Percentiles rank a stretch among this genome's conserved stretches.
Conservation (phyloP, 1,140 invertebrate species). For the Diploscapter pachys region DNA sequence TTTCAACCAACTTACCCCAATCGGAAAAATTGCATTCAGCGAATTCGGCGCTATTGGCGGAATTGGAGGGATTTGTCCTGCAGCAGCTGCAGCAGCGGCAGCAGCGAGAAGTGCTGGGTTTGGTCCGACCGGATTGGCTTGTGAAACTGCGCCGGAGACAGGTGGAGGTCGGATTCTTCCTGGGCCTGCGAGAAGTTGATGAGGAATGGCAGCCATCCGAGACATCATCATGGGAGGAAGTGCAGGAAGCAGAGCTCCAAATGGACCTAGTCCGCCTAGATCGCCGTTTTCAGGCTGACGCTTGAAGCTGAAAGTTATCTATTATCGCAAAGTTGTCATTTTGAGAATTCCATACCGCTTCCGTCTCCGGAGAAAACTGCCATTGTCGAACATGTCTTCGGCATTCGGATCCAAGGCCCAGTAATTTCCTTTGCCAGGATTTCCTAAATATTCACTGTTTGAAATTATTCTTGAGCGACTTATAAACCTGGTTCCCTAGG, state of each 20-base stretch:
- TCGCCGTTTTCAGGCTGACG: neutral
- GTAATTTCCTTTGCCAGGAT: constrained; percentile 97
- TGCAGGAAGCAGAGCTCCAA: too few species aligned
- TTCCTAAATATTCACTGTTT: constrained; percentile 65
- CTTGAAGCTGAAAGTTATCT: constrained; percentile 11
- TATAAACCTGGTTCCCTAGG: neutral
- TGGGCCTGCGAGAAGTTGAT: constrained; percentile 13
- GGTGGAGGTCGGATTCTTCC: neutral
- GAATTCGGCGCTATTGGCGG: too few species aligned
- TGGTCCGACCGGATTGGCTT: too few species aligned
- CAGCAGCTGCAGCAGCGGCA: too few species aligned
- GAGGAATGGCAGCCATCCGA: constrained; percentile 17
- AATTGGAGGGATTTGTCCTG: too few species aligned
- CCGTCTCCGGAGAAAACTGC: constrained; percentile 84
- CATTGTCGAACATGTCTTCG: constrained; percentile 99
- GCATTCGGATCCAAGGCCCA: constrained; percentile 95
- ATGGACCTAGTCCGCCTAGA: too few species aligned
- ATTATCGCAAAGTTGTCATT: constrained; percentile 18
- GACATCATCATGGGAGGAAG: constrained; percentile 6
- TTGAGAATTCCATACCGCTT: constrained; percentile 75
- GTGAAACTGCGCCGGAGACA: too few species aligned
- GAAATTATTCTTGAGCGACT: neutral
- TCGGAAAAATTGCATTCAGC: too few species aligned
- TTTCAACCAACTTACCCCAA: too few species aligned
- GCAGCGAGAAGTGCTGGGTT: too few species aligned